Conservation (phyloP, 2,797 vertebrate species). For the Urocyon cinereoargenteus region DNA sequence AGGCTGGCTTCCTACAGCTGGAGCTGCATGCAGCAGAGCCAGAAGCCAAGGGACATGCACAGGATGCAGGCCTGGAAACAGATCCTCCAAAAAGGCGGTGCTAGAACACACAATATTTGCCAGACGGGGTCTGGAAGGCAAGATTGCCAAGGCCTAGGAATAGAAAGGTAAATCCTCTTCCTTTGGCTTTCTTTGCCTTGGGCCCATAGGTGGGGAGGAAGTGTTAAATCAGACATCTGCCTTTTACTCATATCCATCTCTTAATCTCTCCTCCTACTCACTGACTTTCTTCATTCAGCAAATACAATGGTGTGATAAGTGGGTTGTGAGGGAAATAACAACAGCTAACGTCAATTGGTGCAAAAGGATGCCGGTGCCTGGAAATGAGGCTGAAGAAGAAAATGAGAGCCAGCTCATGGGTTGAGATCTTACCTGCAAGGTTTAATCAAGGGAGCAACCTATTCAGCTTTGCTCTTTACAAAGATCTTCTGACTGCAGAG, state of each 20-base stretch:
- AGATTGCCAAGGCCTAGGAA: not conserved
- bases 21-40: not conserved
- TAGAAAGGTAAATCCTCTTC: not conserved
- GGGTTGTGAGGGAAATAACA: not conserved
- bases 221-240: not conserved
- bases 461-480: not conserved
- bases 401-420: not conserved
- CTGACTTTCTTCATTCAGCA: conserved; percentile 15
- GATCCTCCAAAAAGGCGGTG: not conserved
- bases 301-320: not conserved
- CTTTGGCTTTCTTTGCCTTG: not conserved
- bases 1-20: not conserved
- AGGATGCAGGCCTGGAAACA: not conserved
- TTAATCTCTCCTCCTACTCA: not conserved
- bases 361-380: not conserved
- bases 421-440: not conserved
- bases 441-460: not conserved
- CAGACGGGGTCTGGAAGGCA: not conserved
- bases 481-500: not conserved
- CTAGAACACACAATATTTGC: not conserved
- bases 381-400: not conserved
- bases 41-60: not conserved
- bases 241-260: not conserved
- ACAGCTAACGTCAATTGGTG: not conserved
- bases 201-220: not conserved